Base-by-base conservation (phyloP, 2,888 invertebrate species). In the Panorpa germanica region DNA sequence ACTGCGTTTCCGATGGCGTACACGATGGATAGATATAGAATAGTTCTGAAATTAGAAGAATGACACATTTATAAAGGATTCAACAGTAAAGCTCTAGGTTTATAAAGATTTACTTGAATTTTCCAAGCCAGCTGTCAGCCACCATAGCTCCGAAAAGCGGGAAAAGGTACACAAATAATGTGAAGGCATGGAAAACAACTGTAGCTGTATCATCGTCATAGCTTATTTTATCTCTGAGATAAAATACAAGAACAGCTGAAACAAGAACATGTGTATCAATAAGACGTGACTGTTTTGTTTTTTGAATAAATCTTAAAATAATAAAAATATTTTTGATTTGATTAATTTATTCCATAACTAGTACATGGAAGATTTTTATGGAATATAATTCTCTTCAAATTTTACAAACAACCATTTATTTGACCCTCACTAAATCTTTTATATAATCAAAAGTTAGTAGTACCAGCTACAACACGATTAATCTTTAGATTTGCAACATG, bases 91-190 rank as follows among this genome's bases (percentile, higher is more conserved):
- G 9, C 4, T 29, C 18, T 21, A 15, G 3, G n/a, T 14, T 14
- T 19, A 25, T 12, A 21, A 36, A 21, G 25, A 15, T 26, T 16
- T 10, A 21, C 63, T 61, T 71, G 54, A 76, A 91, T 57, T 83
- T 77, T 34, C 90, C 90, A 12, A 86, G 59, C 53, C 65, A 70
- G 30, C 83, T 80, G 53, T 91, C 91, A 0, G 90, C 85, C 16
- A 91, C 53, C 48, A 88, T 77, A 20, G 88, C 88, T 2, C 91
- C 91, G 17, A 90, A 43, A 3, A 91, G 41, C 0, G 91, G 90
- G 38, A 81, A 81, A 53, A 86, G 80, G 53, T 90, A 91, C 8
- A 77, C 80, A 38, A 85, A 59, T 69, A 80, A 77, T 1, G 70
- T 67, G 52, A 85, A 90, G 8, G 65, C 56, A 50, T 91, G 90